phyloP scores from a whole-genome alignment of 2,113 vertebrate genomes.

The Grus americana region DNA sequence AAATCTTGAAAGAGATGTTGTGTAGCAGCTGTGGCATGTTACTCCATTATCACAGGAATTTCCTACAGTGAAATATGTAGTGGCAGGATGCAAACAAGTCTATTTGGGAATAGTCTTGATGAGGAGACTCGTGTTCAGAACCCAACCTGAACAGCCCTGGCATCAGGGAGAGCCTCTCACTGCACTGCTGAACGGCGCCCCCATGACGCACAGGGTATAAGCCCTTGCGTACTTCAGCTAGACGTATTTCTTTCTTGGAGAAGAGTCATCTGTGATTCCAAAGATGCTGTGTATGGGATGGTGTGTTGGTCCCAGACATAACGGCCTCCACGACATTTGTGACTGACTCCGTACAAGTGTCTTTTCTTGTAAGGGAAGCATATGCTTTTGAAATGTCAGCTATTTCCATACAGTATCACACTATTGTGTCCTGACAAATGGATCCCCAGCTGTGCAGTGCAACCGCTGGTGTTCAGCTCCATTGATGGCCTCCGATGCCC shows the following conservation, averaged over 20 bases:
- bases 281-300: not conserved
- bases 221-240: not conserved
- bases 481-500: not conserved
- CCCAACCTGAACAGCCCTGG: fast-evolving
- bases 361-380: not conserved
- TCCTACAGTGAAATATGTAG: not conserved
- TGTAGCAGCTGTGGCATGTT: not conserved
- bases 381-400: not conserved
- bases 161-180: not conserved
- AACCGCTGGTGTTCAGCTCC: fast-evolving
- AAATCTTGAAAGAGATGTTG: not conserved
- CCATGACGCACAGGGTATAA: fast-evolving
- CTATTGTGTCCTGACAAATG: not conserved
- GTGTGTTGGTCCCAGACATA: not conserved
- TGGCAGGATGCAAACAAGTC: not conserved
- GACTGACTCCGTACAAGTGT: not conserved
- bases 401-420: not conserved
- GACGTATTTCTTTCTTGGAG: not conserved
- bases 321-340: not conserved
- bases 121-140: not conserved
- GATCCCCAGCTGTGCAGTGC: not conserved
- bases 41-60: not conserved
- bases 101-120: not conserved
- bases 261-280: not conserved
- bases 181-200: not conserved